Evolutionary conservation across 1,140 invertebrate genomes (phyloP).

Genomic region (Solenopsis invicta): DNA sequence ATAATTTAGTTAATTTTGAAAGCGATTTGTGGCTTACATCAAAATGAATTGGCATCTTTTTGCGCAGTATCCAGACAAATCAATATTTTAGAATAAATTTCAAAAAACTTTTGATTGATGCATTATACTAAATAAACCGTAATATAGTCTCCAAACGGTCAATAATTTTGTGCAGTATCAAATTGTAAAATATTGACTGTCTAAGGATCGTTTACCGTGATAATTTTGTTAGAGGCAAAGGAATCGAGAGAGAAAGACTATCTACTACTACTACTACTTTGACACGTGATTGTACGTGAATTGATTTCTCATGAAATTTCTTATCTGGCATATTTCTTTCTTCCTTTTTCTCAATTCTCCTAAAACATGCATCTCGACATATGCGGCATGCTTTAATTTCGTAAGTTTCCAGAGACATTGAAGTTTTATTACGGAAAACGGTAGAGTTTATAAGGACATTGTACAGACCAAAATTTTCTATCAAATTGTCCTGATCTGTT

Average conservation of each 20-base stretch:
- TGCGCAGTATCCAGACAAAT: too few relatives aligned
- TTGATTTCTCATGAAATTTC: not conserved
- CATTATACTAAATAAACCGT: too few relatives aligned
- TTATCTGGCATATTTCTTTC: not conserved
- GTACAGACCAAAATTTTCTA: conserved; percentile 55
- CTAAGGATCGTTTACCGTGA: not conserved
- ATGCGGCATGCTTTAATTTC: conserved; percentile 54
- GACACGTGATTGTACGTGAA: conserved; percentile 4
- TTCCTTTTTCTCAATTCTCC: conserved; percentile 33
- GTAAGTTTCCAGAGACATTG: conserved; percentile 50
- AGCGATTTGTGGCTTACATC: too few relatives aligned
- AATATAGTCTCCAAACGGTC: too few relatives aligned
- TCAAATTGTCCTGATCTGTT: conserved; percentile 25
- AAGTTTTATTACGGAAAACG: conserved; percentile 50
- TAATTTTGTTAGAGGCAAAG: not conserved
- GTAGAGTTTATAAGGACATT: conserved; percentile 34
- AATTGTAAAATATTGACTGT: too few relatives aligned
- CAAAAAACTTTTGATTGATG: too few relatives aligned
- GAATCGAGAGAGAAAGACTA: not conserved
- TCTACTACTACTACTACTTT: not conserved
- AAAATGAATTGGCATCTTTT: too few relatives aligned
- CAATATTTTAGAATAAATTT: too few relatives aligned
- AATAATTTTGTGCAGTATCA: too few relatives aligned
- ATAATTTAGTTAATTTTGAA: too few relatives aligned
- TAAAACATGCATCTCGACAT: not conserved